Conservation (phyloP, 2,113 vertebrate genomes). For the Elephas maximus region DNA sequence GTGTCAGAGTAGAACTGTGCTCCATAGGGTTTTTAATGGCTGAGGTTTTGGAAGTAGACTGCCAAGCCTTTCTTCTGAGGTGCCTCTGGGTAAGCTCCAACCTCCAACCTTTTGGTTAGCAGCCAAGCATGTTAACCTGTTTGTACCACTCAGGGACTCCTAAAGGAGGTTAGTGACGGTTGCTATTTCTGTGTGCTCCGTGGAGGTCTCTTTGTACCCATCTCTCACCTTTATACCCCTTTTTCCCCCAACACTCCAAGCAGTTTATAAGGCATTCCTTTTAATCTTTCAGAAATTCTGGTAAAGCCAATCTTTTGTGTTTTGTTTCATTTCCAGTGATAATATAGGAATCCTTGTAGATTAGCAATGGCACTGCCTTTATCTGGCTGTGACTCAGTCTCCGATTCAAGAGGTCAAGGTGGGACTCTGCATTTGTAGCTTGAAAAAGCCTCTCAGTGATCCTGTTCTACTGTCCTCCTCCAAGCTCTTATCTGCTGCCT, state of each 20-base stretch:
- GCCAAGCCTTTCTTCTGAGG: too few relatives aligned
- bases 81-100: neutral
- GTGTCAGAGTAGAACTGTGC: neutral
- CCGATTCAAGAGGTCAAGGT: neutral
- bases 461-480: neutral
- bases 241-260: neutral
- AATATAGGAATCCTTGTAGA: neutral
- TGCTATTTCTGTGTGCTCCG: neutral
- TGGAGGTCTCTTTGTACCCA: neutral
- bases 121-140: neutral
- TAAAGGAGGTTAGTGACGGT: neutral
- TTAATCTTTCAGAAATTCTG: neutral
- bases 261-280: neutral
- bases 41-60: neutral
- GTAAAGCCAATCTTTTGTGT: neutral
- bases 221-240: too few relatives aligned
- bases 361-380: neutral
- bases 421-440: neutral
- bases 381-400: neutral
- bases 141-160: neutral
- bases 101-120: neutral
- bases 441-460: neutral
- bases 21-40: neutral
- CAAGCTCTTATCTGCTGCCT: neutral
- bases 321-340: neutral